These are phyloP conservation scores for Aradophagus sp. DNA, from an alignment of 1,140 invertebrate genomes.

Conservation along the genomic window DNA sequence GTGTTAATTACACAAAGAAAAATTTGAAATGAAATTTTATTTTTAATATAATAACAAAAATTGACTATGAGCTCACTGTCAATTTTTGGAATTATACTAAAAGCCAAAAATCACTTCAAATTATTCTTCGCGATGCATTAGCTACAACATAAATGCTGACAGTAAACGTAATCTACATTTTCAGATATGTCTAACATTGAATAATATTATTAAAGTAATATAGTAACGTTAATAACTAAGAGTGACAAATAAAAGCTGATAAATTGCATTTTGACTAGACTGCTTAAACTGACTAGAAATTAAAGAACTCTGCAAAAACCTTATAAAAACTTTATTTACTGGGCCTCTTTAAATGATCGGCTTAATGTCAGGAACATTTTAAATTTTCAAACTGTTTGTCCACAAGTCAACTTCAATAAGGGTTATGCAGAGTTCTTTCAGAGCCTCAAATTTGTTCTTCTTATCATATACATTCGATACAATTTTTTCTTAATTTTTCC, in stretches of 20 bases:
- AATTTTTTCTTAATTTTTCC: background rate
- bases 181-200: conserved; percentile 37
- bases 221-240: conserved; percentile 6
- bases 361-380: too few relatives aligned
- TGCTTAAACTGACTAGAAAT: conserved; percentile 67
- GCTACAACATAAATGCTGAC: conserved; percentile 31
- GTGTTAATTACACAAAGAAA: too few relatives aligned
- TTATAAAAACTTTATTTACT: too few relatives aligned
- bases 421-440: too few relatives aligned
- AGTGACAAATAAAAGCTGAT: conserved; percentile 48
- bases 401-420: conserved; percentile 2
- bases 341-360: too few relatives aligned
- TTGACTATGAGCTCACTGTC: too few relatives aligned
- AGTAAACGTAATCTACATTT: conserved; percentile 29
- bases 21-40: too few relatives aligned
- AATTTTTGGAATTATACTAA: conserved; percentile 6
- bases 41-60: too few relatives aligned
- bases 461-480: background rate
- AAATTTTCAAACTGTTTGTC: conserved; percentile 18
- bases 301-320: too few relatives aligned
- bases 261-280: conserved; percentile 66
- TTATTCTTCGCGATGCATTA: too few relatives aligned
- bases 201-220: conserved; percentile 13
- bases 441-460: too few relatives aligned
- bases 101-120: conserved; percentile 14